Conservation (phyloP, 2,113 vertebrate genomes). For the Ailurus styani region DNA sequence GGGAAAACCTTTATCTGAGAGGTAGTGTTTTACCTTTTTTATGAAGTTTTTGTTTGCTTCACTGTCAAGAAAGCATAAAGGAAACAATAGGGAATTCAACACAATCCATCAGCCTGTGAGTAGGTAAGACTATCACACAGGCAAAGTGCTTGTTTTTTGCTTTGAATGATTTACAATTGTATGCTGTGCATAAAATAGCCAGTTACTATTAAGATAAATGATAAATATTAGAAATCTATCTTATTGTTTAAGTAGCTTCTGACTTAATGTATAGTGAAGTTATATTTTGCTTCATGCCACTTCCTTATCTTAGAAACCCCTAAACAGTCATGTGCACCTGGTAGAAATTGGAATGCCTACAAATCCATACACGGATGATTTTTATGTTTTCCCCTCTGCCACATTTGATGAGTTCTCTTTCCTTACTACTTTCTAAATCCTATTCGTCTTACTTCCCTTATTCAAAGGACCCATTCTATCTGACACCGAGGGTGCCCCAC, state of each 20-base stretch:
- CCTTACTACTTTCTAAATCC: not conserved
- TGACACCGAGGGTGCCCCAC: fast-evolving
- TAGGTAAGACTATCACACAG: not conserved
- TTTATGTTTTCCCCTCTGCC: not conserved
- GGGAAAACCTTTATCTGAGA: not conserved
- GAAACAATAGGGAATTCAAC: not conserved
- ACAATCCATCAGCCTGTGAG: not conserved
- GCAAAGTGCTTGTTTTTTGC: not conserved
- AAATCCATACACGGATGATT: not conserved
- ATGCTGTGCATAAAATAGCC: not conserved
- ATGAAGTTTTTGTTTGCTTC: not conserved
- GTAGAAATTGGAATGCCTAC: not conserved
- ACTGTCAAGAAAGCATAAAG: not conserved
- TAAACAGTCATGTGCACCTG: not conserved
- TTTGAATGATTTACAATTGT: not conserved
- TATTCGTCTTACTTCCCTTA: not conserved
- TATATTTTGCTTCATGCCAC: not conserved
- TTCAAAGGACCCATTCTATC: not conserved
- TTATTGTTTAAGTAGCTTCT: not conserved
- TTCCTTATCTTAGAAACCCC: not conserved
- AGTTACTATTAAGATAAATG: not conserved
- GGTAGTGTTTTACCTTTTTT: not conserved
- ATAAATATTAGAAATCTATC: not conserved
- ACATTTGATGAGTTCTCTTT: not conserved
- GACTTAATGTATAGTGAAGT: not conserved